Base-by-base conservation (phyloP, 35 echinoderm and acorn worm genomes). In the Holothuria glaberrima region DNA sequence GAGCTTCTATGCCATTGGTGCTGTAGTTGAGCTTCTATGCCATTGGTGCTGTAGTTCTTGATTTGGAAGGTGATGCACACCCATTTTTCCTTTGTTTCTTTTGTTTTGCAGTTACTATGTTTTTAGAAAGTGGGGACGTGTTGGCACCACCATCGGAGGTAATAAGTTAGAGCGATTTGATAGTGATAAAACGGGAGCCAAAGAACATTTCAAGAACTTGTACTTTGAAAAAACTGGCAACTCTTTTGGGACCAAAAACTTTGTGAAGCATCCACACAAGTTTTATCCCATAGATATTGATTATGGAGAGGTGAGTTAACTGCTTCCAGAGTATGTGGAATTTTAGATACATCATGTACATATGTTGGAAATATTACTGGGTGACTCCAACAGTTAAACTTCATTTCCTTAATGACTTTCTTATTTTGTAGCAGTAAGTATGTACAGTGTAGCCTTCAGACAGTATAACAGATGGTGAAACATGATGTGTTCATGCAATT, bases 281-380 rank as follows among this genome's bases (percentile, higher is more conserved):
- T 98, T 98, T 80, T 98, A 87, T 32, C 96, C 96, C 9, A 64
- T 98, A 68, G 96, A 98, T 82, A 98, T 98, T 58, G 93, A 94
- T 83, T 98, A 98, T 91, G 93, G 91, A 35, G 90, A 92, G 64
- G 96, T 94, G 81, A 75, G 90, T 80, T 80, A 41, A 41, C 36
- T 41, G 36, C 7, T 41, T 41, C 7, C 12, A 65, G 20, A n/a
- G 12, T 41, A 41, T 41, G 2, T 41, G 36, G 7, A 41, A 41
- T 41, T 41, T 41, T 2, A 4, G 36, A 41, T 41, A 41, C 7
- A 7, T n/a, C n/a, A n/a, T n/a, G n/a, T n/a, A n/a, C n/a, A n/a
- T n/a, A n/a, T n/a, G n/a, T n/a, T n/a, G n/a, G n/a, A n/a, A n/a
- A n/a, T n/a, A n/a, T n/a, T n/a, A n/a, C n/a, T n/a, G n/a, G n/a